Percentiles rank a stretch among this genome's conserved stretches.
phyloP scores from a whole-genome alignment of 2,797 vertebrate genomes.

The Crenuchus spilurus region DNA sequence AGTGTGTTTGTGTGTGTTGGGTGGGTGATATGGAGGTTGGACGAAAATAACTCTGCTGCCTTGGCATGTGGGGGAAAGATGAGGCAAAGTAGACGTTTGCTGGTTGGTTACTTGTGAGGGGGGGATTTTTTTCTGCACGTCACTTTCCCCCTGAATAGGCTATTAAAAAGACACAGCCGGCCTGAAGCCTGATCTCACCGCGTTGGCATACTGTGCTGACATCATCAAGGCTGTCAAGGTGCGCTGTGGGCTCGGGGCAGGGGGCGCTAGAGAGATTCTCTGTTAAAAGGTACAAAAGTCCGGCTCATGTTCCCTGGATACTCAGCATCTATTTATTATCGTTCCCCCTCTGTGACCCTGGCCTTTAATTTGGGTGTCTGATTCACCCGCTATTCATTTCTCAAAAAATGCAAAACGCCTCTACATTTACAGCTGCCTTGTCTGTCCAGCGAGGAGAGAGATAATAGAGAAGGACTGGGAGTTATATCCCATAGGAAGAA shows the following conservation, averaged over 20 bases:
- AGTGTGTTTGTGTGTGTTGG: conserved; percentile 67
- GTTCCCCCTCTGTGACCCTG: conserved; percentile 77
- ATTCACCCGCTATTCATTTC: conserved; percentile 89
- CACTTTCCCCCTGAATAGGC: conserved; percentile 69
- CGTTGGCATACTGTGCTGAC: conserved; percentile 61
- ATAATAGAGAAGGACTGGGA: neutral
- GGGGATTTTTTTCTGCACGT: conserved; percentile 41
- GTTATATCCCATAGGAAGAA: neutral
- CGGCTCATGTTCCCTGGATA: conserved; percentile 79
- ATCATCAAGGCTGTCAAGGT: conserved; percentile 61
- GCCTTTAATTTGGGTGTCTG: conserved; percentile 91
- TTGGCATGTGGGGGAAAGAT: conserved; percentile 65
- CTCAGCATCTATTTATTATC: conserved; percentile 85
- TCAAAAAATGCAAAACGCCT: conserved; percentile 84
- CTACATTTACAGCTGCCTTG: conserved; percentile 80
- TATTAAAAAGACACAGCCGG: conserved; percentile 51
- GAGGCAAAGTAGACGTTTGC: conserved; percentile 38
- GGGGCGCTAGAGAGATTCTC: conserved; percentile 46
- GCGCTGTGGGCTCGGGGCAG: conserved; percentile 48
- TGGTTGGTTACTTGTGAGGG: conserved; percentile 26
- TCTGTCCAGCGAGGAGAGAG: conserved; percentile 61
- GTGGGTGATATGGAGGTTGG: conserved; percentile 34
- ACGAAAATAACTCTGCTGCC: conserved; percentile 83
- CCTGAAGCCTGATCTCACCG: conserved; percentile 44
- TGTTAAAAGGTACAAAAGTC: conserved; percentile 72